Evolutionary conservation across 1,140 invertebrate species (phyloP), one percentile per base, ranked within the genome.

Genomic region (Bombus waltoni): DNA sequence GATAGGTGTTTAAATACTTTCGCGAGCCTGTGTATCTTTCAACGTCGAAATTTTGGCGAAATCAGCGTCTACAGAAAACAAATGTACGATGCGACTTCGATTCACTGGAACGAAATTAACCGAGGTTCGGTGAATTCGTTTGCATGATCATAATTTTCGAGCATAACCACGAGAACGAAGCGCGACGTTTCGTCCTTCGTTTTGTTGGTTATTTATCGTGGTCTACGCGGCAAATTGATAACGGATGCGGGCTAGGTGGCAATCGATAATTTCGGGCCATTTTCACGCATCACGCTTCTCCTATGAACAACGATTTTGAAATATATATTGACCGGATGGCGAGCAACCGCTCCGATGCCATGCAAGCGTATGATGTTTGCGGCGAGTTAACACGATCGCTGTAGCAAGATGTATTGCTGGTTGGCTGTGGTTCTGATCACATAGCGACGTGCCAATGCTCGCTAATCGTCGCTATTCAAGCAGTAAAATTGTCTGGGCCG

Each of bases 301-400:
- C 25, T 35, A 74, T 47, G 70, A 82, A 70, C 35, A 44, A 28
- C 71, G 47, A 82, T 82, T 82, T 47, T n/a, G n/a, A 74, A 74
- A 82, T 75, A 65, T 59, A 80, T 71, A 70, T 47, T 22, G 66
- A 25, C n/a, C 42, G n/a, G 28, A 13, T 10, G n/a, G n/a, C 28
- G 40, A 62, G 18, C 15, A n/a, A 73, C 65, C 32, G 62, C 15
- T 25, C 11, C 47, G 59, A 75, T 75, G 9, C 65, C 25, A 22
- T 32, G 28, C 25, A 77, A 66, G 44, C 82, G 65, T 74, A 62
- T 81, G 66, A 81, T 81, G 66, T 81, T 81, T 81, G 78, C 78
- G 47, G 66, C 65, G 6, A 35, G 78, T 68, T 71, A 81, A 81
- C 78, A 81, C 65, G 78, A 68, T 81, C 47, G 78, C 78, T n/a